These are phyloP conservation scores for Acanthococcus lagerstroemiae DNA, from an alignment of 2,888 invertebrate species.

Conservation along the genomic window DNA sequence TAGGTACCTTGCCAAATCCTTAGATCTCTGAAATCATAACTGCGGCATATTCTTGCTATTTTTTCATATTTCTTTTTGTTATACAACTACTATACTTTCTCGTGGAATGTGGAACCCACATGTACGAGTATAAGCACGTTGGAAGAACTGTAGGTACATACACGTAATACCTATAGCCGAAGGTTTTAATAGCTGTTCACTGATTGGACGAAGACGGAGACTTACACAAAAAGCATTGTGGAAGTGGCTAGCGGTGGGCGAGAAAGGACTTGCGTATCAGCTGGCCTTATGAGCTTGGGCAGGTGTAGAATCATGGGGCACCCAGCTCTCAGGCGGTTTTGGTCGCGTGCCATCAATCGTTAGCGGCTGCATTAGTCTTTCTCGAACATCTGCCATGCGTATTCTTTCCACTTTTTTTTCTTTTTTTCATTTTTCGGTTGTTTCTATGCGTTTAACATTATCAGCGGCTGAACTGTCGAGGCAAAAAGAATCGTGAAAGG, in stretches of 20 bases:
- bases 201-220: too few species aligned
- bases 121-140: too few species aligned
- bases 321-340: slow-evolving; percentile 6
- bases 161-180: too few species aligned
- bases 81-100: too few species aligned
- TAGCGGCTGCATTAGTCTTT: slow-evolving; percentile 11
- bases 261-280: slow-evolving; percentile 2
- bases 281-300: background rate
- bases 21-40: too few species aligned
- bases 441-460: background rate
- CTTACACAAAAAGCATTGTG: too few species aligned
- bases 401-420: background rate
- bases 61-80: too few species aligned
- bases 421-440: background rate
- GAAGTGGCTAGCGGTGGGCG: background rate
- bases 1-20: too few species aligned
- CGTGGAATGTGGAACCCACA: too few species aligned
- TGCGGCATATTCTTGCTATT: too few species aligned
- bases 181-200: too few species aligned
- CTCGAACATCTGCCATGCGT: slow-evolving; percentile 5
- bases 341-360: slow-evolving; percentile 14
- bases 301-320: slow-evolving; percentile 9
- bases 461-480: background rate
- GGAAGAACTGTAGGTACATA: too few species aligned
- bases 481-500: background rate